Conservation (phyloP, 2,113 vertebrate genomes). For the Orthochromis indermauri region DNA sequence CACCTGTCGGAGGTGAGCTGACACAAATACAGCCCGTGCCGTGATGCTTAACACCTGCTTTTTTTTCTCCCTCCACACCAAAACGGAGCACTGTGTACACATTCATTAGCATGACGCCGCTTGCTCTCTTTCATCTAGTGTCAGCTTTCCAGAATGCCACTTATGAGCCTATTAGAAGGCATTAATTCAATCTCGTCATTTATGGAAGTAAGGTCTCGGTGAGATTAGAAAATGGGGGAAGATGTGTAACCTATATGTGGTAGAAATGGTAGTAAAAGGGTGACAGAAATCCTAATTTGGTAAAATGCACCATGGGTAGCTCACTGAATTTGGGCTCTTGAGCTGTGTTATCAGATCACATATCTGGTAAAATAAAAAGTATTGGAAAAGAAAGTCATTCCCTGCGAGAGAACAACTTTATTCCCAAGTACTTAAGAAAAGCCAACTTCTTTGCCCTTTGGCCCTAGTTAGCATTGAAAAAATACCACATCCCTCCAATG, state of each 20-base stretch:
- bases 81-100: slow-evolving; percentile 22
- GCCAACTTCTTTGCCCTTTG: not conserved
- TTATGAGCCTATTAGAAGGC: slow-evolving; percentile 12
- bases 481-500: not conserved
- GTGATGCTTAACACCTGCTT: slow-evolving; percentile 22
- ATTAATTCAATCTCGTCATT: slow-evolving; percentile 15
- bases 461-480: not conserved
- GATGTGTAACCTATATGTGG: not conserved
- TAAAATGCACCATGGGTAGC: not conserved
- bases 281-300: not conserved
- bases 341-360: not conserved
- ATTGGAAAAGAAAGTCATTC: not conserved
- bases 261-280: not conserved
- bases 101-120: slow-evolving; percentile 35
- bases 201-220: not conserved
- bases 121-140: not conserved
- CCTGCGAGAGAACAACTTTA: not conserved
- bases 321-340: not conserved
- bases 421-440: not conserved
- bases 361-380: not conserved
- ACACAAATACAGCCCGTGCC: slow-evolving; percentile 10
- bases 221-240: not conserved
- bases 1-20: not conserved
- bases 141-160: slow-evolving; percentile 6
- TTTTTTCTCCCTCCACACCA: not conserved